A percentile compares a stretch with the other conserved stretches of the same genome.
These are phyloP conservation scores for Nycteola revayana DNA, from an alignment of 2,888 invertebrate genomes.

Conservation along the genomic window DNA sequence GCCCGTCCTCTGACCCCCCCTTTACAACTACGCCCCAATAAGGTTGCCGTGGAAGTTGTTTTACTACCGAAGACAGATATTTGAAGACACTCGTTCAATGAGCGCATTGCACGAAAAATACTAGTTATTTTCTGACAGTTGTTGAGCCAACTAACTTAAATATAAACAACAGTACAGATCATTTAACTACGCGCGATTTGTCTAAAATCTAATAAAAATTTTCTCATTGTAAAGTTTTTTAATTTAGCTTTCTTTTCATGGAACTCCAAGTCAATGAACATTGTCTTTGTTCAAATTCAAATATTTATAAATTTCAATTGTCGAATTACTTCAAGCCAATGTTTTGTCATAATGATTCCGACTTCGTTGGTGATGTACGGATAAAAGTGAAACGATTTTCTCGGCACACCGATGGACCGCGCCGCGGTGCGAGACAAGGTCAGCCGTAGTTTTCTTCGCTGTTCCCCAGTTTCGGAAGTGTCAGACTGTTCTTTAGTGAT, in stretches of 20 bases:
- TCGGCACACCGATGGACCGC: conserved; percentile 55
- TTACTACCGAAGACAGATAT: conserved; percentile 44
- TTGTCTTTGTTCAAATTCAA: no score
- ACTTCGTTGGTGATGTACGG: conserved; percentile 26
- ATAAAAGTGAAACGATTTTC: conserved; percentile 60
- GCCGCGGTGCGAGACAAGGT: conserved; percentile 68
- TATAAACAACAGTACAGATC: conserved; percentile 10
- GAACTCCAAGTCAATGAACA: conserved; percentile 14
- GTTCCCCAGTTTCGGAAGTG: conserved; percentile 80
- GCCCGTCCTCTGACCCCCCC: conserved; percentile 72
- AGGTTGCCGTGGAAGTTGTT: conserved; percentile 66
- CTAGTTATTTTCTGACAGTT: conserved; percentile 13
- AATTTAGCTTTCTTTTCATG: conserved; percentile 4
- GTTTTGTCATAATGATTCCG: no score
- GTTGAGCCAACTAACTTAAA: conserved; percentile 7
- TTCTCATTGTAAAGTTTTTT: no score
- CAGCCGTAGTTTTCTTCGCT: conserved; percentile 77
- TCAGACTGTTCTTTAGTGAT: conserved; percentile 76
- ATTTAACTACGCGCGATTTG: conserved; percentile 9
- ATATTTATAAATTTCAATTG: no score
- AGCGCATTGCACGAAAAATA: conserved; percentile 32
- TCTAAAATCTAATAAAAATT: no score
- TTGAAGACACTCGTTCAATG: conserved; percentile 38
- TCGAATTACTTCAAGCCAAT: no score
- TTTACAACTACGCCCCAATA: conserved; percentile 56